Conservation (phyloP, 92 coral and sea anemone genomes). For the Bergia puertoricense region DNA sequence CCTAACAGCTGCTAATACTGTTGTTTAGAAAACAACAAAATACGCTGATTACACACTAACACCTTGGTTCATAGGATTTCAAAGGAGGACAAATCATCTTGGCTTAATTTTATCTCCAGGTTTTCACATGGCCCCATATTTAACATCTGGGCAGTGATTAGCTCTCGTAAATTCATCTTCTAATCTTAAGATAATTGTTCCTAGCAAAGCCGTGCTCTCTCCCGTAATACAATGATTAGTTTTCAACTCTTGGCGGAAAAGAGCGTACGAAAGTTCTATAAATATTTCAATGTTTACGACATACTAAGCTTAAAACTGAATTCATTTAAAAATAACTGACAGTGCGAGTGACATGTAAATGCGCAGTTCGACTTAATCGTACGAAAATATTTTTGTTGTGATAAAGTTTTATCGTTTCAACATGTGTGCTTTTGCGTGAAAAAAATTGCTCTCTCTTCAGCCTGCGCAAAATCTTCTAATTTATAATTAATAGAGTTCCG, state of each 20-base stretch:
- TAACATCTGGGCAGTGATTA: conserved; percentile 30
- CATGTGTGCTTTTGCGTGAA: conserved; percentile 41
- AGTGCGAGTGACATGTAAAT: background rate
- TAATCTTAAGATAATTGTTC: conserved; percentile 24
- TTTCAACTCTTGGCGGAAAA: conserved; percentile 10
- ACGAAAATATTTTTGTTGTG: background rate
- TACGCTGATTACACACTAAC: background rate
- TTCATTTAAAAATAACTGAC: background rate
- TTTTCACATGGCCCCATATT: conserved; percentile 7
- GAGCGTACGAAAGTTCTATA: background rate
- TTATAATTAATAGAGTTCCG: conserved; percentile 31
- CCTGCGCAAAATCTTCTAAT: conserved; percentile 29
- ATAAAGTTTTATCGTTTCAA: conserved; percentile 30
- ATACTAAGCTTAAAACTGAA: background rate
- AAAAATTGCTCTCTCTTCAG: conserved; percentile 11
- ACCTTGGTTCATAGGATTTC: conserved; percentile 26
- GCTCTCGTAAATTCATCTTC: conserved; percentile 2
- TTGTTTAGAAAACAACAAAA: background rate
- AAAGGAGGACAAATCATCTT: background rate
- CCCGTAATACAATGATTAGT: background rate
- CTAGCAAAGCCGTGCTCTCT: background rate
- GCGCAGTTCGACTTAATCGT: background rate
- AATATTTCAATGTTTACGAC: conserved; percentile 1
- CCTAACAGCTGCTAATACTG: conserved; percentile 18
- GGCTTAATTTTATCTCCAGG: conserved; percentile 1